Evolutionary conservation across 2,797 vertebrate genomes (phyloP), one percentile per base, ranked within the genome.

Genomic region (Liparis tanakae): DNA sequence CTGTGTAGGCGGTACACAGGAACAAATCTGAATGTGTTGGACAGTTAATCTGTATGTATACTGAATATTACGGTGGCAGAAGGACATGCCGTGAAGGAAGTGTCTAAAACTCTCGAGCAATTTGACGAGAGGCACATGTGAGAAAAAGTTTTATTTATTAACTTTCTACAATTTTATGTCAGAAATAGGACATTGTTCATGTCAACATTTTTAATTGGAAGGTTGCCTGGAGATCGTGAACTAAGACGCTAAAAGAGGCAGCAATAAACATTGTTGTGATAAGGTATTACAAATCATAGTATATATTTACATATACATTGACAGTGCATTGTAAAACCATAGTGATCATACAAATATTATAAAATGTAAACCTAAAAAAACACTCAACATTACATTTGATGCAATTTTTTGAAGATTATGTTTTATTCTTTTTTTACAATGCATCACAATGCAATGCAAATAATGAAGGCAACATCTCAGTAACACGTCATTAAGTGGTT

Each of bases 111-210:
- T 53, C 13, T 54, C 12, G 17, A 80, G 62, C 22, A 77, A 69
- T 59, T n/a, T 72, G 57, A 85, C 75, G 70, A 46, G 25, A 74
- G 22, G 62, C 50, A 72, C n/a, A 39, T 66, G 57, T 87, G 72
- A 72, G 44, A 82, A 67, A 17, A 84, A 78, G 18, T 18, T 70
- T 89, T 90, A 30, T 30, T 89, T 88, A 86, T 88, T 46, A 74
- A 51, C 58, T 72, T 41, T 48, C 57, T 51, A 67, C n/a, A 67
- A 51, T 71, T 76, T 85, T 44, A 73, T 65, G 79, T 65, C 51
- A 62, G 6, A 79, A 59, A 20, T 6, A 74, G 67, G 17, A 71
- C 56, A 83, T 66, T 17, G 70, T 76, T 79, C 10, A 54, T 67
- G 22, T 48, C 39, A 43, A 65, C 41, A 36, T 62, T 18, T 63